Conservation (phyloP, 2,797 vertebrate species). For the Enteromius viviparus region DNA sequence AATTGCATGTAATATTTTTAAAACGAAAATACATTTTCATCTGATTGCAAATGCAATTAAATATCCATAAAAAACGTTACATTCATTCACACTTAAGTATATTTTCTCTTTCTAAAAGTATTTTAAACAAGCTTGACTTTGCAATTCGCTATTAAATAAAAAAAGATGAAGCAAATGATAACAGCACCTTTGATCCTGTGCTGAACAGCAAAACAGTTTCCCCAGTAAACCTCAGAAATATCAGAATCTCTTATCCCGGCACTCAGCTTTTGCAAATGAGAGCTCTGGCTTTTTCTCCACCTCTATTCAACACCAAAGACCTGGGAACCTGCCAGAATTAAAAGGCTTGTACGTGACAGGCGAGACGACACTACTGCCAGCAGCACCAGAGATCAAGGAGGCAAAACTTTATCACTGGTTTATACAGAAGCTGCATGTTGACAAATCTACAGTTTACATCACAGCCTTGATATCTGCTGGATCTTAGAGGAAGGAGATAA, state of each 20-base stretch:
- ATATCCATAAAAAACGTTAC: neutral
- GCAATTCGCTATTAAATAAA: neutral
- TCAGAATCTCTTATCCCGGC: constrained; percentile 9
- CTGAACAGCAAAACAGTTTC: neutral
- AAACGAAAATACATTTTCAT: neutral
- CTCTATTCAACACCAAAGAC: constrained; percentile 53
- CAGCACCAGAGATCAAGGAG: constrained; percentile 24
- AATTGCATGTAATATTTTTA: neutral
- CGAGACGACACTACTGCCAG: constrained; percentile 38
- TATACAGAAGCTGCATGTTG: constrained; percentile 36
- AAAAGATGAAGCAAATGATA: neutral
- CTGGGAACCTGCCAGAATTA: constrained; percentile 45
- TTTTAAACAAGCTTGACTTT: neutral
- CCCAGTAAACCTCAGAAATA: neutral
- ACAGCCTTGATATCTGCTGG: constrained; percentile 36
- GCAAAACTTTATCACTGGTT: constrained; percentile 31
- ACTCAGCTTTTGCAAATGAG: constrained; percentile 20
- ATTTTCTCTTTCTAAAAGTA: neutral
- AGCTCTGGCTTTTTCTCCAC: constrained; percentile 35
- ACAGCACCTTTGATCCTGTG: constrained; percentile 7
- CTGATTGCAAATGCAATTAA: neutral
- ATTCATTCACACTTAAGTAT: neutral
- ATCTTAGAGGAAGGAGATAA: constrained; percentile 33
- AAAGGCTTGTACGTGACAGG: constrained; percentile 51
- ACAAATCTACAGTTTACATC: constrained; percentile 52